Percentiles rank a stretch among this genome's conserved stretches.
Evolutionary conservation across 2,888 invertebrate genomes (phyloP).

Genomic region (Melipona bicolor): DNA sequence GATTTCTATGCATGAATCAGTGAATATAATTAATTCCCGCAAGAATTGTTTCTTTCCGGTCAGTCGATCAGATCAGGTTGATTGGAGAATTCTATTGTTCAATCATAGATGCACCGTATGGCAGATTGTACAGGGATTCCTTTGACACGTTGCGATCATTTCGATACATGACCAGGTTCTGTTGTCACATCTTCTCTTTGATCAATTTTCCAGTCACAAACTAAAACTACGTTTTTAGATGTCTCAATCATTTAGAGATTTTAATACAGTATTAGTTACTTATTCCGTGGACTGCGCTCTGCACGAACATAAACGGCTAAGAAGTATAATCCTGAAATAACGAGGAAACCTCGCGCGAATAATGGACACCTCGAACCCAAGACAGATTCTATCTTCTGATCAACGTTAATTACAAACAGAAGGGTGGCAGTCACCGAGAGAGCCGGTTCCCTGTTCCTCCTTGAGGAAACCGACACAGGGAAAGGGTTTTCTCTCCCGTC

Average conservation of each 20-base stretch:
- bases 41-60: not conserved
- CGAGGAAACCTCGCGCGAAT: not conserved
- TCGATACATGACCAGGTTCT: too few species aligned
- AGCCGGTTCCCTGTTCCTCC: not conserved
- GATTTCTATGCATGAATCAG: not conserved
- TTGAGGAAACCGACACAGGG: conserved; percentile 12
- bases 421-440: not conserved
- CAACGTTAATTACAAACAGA: conserved; percentile 4
- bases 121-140: too few species aligned
- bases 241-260: too few species aligned
- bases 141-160: too few species aligned
- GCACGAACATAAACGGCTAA: not conserved
- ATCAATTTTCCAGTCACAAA: too few species aligned
- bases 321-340: conserved; percentile 1
- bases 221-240: too few species aligned
- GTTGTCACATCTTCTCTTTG: too few species aligned
- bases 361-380: not conserved
- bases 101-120: not conserved
- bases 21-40: not conserved
- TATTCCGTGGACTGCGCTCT: not conserved
- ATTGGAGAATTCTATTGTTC: not conserved
- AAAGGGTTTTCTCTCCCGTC: conserved; percentile 39
- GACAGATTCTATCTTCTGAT: not conserved
- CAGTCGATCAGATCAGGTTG: not conserved
- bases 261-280: too few species aligned